These are phyloP conservation scores for Thripadectes ignobilis DNA, from an alignment of 2,797 vertebrate species.

Conservation along the genomic window DNA sequence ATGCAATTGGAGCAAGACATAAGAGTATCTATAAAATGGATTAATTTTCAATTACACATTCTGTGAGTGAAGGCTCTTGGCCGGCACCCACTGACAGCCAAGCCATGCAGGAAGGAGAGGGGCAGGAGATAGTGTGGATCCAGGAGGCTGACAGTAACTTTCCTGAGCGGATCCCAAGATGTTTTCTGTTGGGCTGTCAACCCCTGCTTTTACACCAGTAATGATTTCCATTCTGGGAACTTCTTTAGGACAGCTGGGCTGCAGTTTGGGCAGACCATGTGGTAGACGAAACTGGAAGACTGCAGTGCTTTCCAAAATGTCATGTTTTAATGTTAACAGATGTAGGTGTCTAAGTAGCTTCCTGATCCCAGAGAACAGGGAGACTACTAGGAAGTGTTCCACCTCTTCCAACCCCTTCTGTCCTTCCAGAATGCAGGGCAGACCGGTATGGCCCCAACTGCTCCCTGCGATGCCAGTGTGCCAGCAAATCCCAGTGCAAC, in stretches of 20 bases:
- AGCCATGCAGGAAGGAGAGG: neutral
- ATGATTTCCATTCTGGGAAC: conserved; percentile 29
- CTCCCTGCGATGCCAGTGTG: conserved; percentile 77
- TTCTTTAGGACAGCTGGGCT: conserved; percentile 22
- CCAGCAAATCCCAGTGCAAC: conserved; percentile 78
- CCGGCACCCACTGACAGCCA: neutral
- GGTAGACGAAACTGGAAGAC: neutral
- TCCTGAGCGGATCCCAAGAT: conserved; percentile 30
- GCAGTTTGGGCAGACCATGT: neutral
- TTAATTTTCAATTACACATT: neutral
- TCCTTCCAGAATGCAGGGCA: conserved; percentile 76
- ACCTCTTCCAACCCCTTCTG: neutral
- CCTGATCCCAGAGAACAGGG: neutral
- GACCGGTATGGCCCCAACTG: conserved; percentile 81
- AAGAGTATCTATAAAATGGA: neutral
- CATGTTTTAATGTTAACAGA: neutral
- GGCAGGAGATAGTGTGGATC: neutral
- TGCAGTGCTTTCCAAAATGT: neutral
- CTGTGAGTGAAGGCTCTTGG: neutral
- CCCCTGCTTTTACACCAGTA: neutral
- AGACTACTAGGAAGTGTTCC: neutral
- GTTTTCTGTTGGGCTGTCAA: neutral
- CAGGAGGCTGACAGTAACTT: conserved; percentile 31
- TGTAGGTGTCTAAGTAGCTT: neutral
- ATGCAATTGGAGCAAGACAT: neutral